Evolutionary conservation across 2,888 invertebrate species (phyloP), one percentile per base, ranked within the genome.

Genomic region (Petrolisthes manimaculis): DNA sequence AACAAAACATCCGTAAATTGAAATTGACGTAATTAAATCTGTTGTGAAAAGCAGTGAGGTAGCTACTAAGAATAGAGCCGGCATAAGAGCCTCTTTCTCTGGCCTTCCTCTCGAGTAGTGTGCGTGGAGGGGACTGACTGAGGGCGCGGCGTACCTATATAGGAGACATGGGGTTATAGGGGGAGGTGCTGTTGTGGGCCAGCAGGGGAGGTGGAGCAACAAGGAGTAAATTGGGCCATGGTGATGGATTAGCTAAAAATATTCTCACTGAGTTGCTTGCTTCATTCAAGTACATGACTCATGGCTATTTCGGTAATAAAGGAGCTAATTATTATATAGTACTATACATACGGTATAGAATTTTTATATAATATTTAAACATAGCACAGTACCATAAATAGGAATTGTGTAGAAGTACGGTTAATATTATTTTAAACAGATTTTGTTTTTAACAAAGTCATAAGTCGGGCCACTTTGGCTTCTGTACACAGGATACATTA

Each of bases 101-200:
- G 82, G 51, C 75, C 88, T 71, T 84, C 88, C 81, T 81, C 53
- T 75, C 88, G 88, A 71, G 84, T 18, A 61, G 51, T 84, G 53
- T 24, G 80, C 88, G 75, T 74, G 88, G 21, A 75, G 84, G 88
- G 77, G 88, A 88, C 88, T 88, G 88, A 88, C 88, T 88, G 88
- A 84, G 80, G 84, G 84, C 54, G 82, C 51, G 12, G 84, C 14
- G 53, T 21, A 54, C 55, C 12, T 51, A 14, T 54, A 67, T 53
- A 67, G 82, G 82, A 24, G 71, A 21, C 24, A 77, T 21, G 37
- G 37, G 61, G 53, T 18, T 21, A 6, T 9, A 51, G 78, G 71
- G 37, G 14, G 51, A 37, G 84, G 84, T 12, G 77, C 77, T 53
- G 67, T 37, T 37, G 37, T 37, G 84, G 84, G 84, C 61, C 24